Evolutionary conservation across 2,888 invertebrate genomes (phyloP).

Genomic region (Cataglyphis rosenhaueri): DNA sequence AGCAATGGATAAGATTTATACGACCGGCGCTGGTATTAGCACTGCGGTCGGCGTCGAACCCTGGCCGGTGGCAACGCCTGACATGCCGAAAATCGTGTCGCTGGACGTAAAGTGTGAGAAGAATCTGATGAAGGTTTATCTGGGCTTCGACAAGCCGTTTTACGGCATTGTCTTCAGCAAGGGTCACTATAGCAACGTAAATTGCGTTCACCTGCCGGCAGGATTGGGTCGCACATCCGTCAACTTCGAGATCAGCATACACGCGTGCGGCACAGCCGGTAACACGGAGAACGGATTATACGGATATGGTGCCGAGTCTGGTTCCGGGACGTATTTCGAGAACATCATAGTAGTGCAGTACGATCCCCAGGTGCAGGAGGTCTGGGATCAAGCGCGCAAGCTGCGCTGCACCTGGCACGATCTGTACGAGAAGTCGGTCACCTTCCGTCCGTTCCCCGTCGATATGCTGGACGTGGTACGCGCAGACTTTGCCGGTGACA

Average conservation of each 20-base stretch:
- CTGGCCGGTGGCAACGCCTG: conserved; percentile 93
- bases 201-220: conserved; percentile 96
- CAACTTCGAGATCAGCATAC: conserved; percentile 96
- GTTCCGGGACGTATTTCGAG: conserved; percentile 97
- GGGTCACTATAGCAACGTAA: conserved; percentile 96
- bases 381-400: conserved; percentile 97
- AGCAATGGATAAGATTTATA: conserved; percentile 88
- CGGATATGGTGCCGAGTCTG: conserved; percentile 94
- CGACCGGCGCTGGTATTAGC: conserved; percentile 77
- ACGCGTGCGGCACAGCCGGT: conserved; percentile 96
- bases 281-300: conserved; percentile 96
- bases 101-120: conserved; percentile 98
- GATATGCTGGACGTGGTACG: conserved; percentile 98
- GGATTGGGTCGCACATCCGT: conserved; percentile 94
- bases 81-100: conserved; percentile 97
- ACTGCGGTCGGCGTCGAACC: conserved; percentile 88
- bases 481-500: conserved; percentile 97
- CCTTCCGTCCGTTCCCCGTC: conserved; percentile 97
- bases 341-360: conserved; percentile 97
- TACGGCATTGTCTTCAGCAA: conserved; percentile 98
- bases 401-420: conserved; percentile 98
- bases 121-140: conserved; percentile 96
- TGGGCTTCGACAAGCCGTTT: conserved; percentile 98
- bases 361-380: conserved; percentile 96
- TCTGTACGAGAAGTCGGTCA: conserved; percentile 97